Evolutionary conservation across 2,797 vertebrate species (phyloP), one percentile per base, ranked within the genome.

Genomic region (Tadarida brasiliensis): DNA sequence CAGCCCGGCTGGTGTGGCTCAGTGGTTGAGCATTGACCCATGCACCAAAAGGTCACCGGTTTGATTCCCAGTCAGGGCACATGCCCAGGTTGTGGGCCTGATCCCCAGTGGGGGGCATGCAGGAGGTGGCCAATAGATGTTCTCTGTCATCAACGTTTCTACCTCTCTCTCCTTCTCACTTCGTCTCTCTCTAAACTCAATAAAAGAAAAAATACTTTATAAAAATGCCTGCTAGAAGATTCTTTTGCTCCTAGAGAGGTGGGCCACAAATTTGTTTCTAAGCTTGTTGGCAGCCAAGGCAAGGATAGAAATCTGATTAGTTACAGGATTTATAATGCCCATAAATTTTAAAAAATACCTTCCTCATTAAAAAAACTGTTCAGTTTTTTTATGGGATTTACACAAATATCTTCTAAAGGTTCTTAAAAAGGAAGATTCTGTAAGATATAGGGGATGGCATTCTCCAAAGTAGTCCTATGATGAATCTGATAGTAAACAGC

Each of bases 181-280:
- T 44, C 39, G 5, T 44, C 39, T 44, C 39, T 44, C 39, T 44
- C 39, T 44, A 44, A 44, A 44, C 5, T 44, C 39, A 44, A 44
- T n/a, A 44, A 44, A 44, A 44, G 39, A 44, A 44, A 44, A 44
- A 44, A 44, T 44, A 44, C 39, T 44, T 44, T 44, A 44, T 5
- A 74, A 74, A 30, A 49, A 73, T 35, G 12, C 59, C 59, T 84
- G 19, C n/a, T 39, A 73, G 67, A 76, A 56, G 24, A 63, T 26
- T 68, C 78, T 95, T 78, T 35, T 71, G 56, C 80, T 94, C 28
- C 8, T 68, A 51, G 49, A 57, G 6, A 87, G 7, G 24, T n/a
- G 16, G 22, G 61, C n/a, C 57, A 80, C 44, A 68, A 20, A 74
- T 87, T 73, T 73, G 57, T 90, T 93, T 95, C 94, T 91, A 94